Evolutionary conservation across 53 echinoderm and acorn worm species (phyloP).

Genomic region (Paracentrotus lividus): DNA sequence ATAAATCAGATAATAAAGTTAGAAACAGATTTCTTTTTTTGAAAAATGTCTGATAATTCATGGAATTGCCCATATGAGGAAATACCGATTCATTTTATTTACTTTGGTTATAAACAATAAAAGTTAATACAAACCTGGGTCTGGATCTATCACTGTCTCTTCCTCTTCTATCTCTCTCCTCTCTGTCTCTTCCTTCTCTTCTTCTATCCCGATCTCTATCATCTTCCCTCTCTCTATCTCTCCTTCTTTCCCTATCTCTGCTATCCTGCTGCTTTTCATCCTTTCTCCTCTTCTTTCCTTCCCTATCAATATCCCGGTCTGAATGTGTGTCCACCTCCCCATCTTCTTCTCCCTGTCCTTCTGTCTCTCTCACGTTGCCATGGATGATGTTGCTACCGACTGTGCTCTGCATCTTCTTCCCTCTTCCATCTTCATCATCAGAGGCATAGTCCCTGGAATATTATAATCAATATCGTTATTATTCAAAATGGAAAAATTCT

Average conservation of each 20-base stretch:
- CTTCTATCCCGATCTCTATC: conserved; percentile 16
- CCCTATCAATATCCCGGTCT: not conserved
- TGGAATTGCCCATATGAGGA: too few species aligned
- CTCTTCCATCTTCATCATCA: conserved; percentile 72
- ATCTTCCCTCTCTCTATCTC: conserved; percentile 27
- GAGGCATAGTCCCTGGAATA: conserved; percentile 68
- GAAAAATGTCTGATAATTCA: too few species aligned
- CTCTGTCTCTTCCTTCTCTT: conserved; percentile 57
- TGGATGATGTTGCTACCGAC: conserved; percentile 85
- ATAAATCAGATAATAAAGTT: too few species aligned
- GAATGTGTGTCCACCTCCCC: not conserved
- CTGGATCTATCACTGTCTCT: conserved; percentile 34
- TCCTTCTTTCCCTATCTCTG: conserved; percentile 19
- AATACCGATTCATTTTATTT: too few species aligned
- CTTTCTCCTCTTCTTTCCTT: conserved; percentile 41
- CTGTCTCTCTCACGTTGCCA: conserved; percentile 66
- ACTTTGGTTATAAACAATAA: too few species aligned
- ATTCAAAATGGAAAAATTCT: not conserved
- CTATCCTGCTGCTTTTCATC: conserved; percentile 8
- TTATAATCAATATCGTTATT: not conserved
- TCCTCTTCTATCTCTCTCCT: conserved; percentile 58
- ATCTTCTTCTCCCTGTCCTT: conserved; percentile 52
- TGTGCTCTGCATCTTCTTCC: conserved; percentile 73
- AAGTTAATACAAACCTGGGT: conserved; percentile 15
- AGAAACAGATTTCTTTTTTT: too few species aligned